These are phyloP conservation scores for Catonia carolina DNA, from an alignment of 2,888 invertebrate species.

Conservation along the genomic window DNA sequence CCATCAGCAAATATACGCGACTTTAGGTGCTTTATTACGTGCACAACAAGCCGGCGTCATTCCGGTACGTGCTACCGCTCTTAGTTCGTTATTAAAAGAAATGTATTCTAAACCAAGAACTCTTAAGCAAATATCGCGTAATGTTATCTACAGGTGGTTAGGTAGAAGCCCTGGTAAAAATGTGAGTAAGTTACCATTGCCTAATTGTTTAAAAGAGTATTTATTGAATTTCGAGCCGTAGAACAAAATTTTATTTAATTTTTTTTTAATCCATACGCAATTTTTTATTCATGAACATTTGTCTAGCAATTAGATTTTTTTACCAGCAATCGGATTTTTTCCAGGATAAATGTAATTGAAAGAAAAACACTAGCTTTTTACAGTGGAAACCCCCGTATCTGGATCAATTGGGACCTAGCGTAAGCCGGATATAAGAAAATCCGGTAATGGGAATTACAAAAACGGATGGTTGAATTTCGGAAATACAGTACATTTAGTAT, in stretches of 20 bases:
- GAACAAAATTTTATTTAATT: background rate
- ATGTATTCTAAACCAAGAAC: constrained; percentile 59
- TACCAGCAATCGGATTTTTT: too few species aligned
- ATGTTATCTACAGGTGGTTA: constrained; percentile 60
- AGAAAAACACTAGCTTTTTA: too few species aligned
- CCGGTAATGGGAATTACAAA: too few species aligned
- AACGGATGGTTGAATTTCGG: too few species aligned
- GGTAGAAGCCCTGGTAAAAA: constrained; percentile 56
- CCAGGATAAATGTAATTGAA: too few species aligned
- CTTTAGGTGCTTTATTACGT: constrained; percentile 56
- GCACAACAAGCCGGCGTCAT: constrained; percentile 58
- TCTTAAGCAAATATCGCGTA: constrained; percentile 64
- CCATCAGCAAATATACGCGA: constrained; percentile 59
- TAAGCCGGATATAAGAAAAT: too few species aligned
- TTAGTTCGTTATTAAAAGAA: constrained; percentile 55
- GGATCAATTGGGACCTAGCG: too few species aligned
- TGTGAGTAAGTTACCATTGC: constrained; percentile 60
- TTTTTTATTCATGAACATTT: too few species aligned
- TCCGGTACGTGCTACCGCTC: constrained; percentile 54
- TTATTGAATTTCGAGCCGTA: constrained; percentile 57
- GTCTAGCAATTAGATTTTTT: too few species aligned
- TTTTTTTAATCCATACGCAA: too few species aligned
- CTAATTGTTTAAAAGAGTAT: constrained; percentile 60
- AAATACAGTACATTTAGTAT: too few species aligned
- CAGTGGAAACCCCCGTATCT: too few species aligned